These are phyloP conservation scores for Abrostola triplasia DNA, from an alignment of 2,888 invertebrate genomes.

Conservation along the genomic window DNA sequence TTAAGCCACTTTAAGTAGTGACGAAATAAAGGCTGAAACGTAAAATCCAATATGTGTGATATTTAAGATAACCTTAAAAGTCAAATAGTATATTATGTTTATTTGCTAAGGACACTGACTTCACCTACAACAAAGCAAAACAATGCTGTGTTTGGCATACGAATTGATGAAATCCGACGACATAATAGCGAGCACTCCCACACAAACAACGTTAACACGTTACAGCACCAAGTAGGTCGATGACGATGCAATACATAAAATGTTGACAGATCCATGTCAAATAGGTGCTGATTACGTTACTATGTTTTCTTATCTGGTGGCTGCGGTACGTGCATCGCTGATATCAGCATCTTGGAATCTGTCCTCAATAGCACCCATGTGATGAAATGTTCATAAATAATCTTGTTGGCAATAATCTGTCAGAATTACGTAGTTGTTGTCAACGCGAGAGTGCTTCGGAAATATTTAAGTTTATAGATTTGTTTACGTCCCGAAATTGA, in stretches of 20 bases:
- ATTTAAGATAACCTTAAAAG: constrained; percentile 2
- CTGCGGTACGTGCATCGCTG: constrained; percentile 36
- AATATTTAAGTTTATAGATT: not conserved
- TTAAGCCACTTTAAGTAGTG: constrained; percentile 2
- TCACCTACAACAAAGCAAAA: constrained; percentile 9
- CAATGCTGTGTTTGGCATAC: constrained; percentile 23
- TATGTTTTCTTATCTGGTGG: constrained; percentile 35
- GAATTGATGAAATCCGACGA: constrained; percentile 23
- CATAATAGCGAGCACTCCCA: constrained; percentile 23
- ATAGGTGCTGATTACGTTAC: constrained; percentile 39
- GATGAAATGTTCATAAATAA: constrained; percentile 34
- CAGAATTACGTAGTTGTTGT: not conserved
- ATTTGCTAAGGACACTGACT: constrained; percentile 13
- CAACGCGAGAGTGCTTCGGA: not conserved
- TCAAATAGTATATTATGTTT: constrained; percentile 2
- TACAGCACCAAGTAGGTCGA: constrained; percentile 51
- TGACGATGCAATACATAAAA: constrained; percentile 52
- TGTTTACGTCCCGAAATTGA: not conserved
- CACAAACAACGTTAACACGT: constrained; percentile 37
- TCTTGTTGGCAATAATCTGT: constrained; percentile 11
- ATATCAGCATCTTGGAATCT: constrained; percentile 44
- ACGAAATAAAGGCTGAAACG: constrained; percentile 7
- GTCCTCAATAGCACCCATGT: constrained; percentile 37
- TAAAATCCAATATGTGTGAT: not conserved
- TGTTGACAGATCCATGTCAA: constrained; percentile 49